Evolutionary conservation across 2,888 invertebrate species (phyloP).

Genomic region (Plebejus melissa): DNA sequence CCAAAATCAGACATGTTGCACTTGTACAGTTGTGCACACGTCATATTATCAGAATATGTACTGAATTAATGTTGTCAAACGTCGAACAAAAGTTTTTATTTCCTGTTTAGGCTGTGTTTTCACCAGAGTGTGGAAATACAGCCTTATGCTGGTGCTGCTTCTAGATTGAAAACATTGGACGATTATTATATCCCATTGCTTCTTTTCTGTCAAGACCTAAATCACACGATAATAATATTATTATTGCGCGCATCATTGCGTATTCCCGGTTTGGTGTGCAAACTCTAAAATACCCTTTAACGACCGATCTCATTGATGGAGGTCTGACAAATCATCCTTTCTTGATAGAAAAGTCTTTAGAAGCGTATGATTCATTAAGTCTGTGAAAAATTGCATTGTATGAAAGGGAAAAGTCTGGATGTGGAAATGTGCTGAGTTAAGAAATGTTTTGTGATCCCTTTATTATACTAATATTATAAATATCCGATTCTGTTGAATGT

Average conservation of each 20-base stretch:
- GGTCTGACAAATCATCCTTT: conserved; percentile 28
- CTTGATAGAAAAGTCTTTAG: conserved; percentile 27
- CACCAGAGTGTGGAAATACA: too few relatives aligned
- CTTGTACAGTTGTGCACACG: too few relatives aligned
- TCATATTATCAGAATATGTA: too few relatives aligned
- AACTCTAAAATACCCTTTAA: conserved; percentile 28
- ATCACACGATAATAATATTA: too few relatives aligned
- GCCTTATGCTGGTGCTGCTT: too few relatives aligned
- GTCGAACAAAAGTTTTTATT: too few relatives aligned
- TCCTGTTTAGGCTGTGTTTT: too few relatives aligned
- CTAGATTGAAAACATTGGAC: too few relatives aligned
- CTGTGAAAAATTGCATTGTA: conserved; percentile 27
- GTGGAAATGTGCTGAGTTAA: conserved; percentile 28
- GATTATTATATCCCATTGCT: too few relatives aligned
- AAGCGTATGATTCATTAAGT: conserved; percentile 28
- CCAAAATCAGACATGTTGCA: too few relatives aligned
- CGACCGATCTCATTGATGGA: conserved; percentile 27
- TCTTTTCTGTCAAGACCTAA: too few relatives aligned
- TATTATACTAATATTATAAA: conserved; percentile 16
- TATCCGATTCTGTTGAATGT: not conserved
- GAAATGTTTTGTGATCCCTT: conserved; percentile 19
- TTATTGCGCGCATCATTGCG: not conserved
- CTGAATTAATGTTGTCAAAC: too few relatives aligned
- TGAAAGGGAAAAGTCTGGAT: conserved; percentile 22
- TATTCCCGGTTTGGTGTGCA: not conserved